Percentiles rank a stretch among this genome's conserved stretches.
Conservation (phyloP, 2,113 vertebrate species). For the Todiramphus chloris region DNA sequence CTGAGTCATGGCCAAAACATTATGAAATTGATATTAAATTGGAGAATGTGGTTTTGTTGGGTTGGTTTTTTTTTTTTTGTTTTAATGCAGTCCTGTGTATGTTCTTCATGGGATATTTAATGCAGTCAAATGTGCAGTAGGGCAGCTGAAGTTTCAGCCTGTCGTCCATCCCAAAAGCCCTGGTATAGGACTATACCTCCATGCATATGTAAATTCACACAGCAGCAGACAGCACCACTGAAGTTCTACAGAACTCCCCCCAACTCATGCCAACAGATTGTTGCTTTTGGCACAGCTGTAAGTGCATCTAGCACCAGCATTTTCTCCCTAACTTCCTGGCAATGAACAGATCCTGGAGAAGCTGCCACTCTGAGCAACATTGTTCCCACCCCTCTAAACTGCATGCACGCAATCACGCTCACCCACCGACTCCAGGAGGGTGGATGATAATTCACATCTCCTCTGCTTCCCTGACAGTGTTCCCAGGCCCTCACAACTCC, state of each 20-base stretch:
- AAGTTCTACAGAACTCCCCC: neutral
- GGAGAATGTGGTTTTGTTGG: neutral
- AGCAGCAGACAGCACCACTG: neutral
- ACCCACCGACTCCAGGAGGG: neutral
- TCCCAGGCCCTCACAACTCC: neutral
- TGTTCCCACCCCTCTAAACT: neutral
- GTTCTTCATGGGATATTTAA: neutral
- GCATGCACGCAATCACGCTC: neutral
- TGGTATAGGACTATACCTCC: accelerated
- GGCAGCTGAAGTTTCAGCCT: neutral
- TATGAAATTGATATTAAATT: neutral
- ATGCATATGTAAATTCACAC: neutral
- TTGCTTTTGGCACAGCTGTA: accelerated
- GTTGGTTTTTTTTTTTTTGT: neutral
- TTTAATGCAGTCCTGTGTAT: neutral
- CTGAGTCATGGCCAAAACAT: neutral
- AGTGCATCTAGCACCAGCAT: neutral
- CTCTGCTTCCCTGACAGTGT: neutral
- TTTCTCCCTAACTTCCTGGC: neutral
- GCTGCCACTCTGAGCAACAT: neutral
- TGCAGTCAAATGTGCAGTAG: neutral
- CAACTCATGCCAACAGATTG: neutral
- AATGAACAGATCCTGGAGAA: neutral
- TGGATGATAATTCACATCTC: neutral
- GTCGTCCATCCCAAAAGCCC: neutral